Conservation (phyloP, 2,888 invertebrate genomes). For the Argyresthia albistria region DNA sequence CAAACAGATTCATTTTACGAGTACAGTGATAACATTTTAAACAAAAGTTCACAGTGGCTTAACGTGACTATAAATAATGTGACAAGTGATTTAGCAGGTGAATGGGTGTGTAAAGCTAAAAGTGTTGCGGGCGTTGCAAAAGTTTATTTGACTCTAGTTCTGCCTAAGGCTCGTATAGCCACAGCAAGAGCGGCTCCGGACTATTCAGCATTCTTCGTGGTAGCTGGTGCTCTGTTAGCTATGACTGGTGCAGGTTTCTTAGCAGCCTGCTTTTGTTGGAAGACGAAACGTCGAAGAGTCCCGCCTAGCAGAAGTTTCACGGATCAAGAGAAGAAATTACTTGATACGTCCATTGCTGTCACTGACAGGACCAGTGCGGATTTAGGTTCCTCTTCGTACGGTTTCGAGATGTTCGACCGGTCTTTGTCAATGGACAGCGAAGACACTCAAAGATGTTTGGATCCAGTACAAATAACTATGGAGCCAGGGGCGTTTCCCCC, state of each 20-base stretch:
- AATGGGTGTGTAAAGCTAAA: constrained; percentile 86
- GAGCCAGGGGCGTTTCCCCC: constrained; percentile 60
- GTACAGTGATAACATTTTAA: constrained; percentile 47
- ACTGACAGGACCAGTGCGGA: constrained; percentile 79
- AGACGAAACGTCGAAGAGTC: constrained; percentile 83
- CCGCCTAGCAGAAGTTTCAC: constrained; percentile 80
- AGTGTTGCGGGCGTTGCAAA: constrained; percentile 76
- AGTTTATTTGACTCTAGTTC: constrained; percentile 71
- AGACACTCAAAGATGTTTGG: constrained; percentile 52
- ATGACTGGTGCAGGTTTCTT: constrained; percentile 75
- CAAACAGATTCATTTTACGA: constrained; percentile 40
- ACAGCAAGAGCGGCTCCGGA: constrained; percentile 82
- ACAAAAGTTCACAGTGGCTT: constrained; percentile 77
- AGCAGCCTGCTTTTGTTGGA: constrained; percentile 64
- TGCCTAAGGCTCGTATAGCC: constrained; percentile 77
- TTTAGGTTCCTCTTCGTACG: constrained; percentile 61
- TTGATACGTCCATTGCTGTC: constrained; percentile 80
- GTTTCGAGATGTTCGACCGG: constrained; percentile 65
- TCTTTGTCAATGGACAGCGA: constrained; percentile 66
- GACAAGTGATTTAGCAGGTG: constrained; percentile 85
- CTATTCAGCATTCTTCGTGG: constrained; percentile 79
- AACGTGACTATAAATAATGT: constrained; percentile 88
- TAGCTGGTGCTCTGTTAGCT: constrained; percentile 79
- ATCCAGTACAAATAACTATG: constrained; percentile 75
- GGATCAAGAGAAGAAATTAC: constrained; percentile 89